Conservation (phyloP, 2,888 invertebrate species). For the Philhelius pedissequus region DNA sequence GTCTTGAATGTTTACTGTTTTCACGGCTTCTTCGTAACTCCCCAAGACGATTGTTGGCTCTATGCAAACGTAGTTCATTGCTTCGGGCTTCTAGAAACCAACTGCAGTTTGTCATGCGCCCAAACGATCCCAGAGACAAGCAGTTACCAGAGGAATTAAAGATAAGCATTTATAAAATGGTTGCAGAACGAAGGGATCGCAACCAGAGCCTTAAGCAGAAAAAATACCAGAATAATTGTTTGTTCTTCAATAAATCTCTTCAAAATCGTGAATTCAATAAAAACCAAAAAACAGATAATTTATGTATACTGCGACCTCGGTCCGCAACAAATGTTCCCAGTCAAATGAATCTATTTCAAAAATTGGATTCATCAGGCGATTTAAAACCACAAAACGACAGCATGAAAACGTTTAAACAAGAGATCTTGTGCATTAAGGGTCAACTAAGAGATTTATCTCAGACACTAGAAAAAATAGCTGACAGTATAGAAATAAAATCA, state of each 20-base stretch:
- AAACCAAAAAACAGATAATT: slow-evolving; percentile 67
- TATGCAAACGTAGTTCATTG: slow-evolving; percentile 86
- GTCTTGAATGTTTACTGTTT: slow-evolving; percentile 90
- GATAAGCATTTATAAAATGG: slow-evolving; percentile 86
- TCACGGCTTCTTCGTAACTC: slow-evolving; percentile 86
- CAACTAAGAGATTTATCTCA: slow-evolving; percentile 72
- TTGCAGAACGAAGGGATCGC: slow-evolving; percentile 84
- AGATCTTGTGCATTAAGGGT: slow-evolving; percentile 72
- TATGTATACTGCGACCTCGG: slow-evolving; percentile 74
- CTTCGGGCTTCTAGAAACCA: slow-evolving; percentile 87
- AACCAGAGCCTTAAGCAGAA: slow-evolving; percentile 80
- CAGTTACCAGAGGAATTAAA: slow-evolving; percentile 88
- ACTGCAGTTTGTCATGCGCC: slow-evolving; percentile 86
- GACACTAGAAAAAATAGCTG: slow-evolving; percentile 75
- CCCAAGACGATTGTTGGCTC: slow-evolving; percentile 83
- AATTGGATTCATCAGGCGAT: slow-evolving; percentile 70
- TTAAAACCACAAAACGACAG: slow-evolving; percentile 72
- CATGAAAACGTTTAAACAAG: slow-evolving; percentile 72
- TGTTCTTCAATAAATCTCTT: slow-evolving; percentile 74
- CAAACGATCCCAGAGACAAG: slow-evolving; percentile 90
- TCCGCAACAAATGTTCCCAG: slow-evolving; percentile 76
- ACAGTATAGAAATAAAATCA: slow-evolving; percentile 73
- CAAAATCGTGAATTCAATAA: slow-evolving; percentile 28
- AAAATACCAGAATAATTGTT: slow-evolving; percentile 78
- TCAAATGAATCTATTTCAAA: slow-evolving; percentile 70